These are phyloP conservation scores for Mesaphorura yosii DNA, from an alignment of 1,140 invertebrate species.

Conservation along the genomic window DNA sequence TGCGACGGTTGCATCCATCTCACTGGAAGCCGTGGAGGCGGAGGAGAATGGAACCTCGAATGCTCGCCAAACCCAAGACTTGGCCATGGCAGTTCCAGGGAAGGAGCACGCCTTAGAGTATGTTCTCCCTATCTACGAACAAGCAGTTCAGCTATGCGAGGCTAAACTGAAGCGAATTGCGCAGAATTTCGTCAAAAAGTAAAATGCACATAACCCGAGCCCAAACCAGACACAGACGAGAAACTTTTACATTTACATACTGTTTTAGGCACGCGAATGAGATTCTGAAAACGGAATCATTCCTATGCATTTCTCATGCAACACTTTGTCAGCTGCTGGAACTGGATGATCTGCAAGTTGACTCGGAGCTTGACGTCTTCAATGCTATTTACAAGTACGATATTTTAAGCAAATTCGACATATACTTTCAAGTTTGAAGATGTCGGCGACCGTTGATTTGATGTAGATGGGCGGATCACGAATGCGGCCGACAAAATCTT, in stretches of 20 bases:
- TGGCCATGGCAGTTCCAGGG: too few species aligned
- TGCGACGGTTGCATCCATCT: too few species aligned
- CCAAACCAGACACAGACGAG: not conserved
- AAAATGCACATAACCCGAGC: not conserved
- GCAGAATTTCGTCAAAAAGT: not conserved
- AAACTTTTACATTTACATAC: not conserved
- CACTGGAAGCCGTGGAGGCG: too few species aligned
- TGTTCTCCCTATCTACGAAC: not conserved
- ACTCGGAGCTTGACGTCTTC: not conserved
- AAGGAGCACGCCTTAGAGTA: too few species aligned
- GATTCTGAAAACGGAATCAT: not conserved
- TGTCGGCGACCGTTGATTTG: not conserved
- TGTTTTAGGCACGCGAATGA: not conserved
- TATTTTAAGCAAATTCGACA: not conserved
- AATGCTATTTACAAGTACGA: not conserved
- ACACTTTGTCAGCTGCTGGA: not conserved
- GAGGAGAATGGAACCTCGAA: too few species aligned
- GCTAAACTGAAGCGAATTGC: not conserved
- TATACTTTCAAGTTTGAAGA: not conserved
- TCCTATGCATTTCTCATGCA: not conserved
- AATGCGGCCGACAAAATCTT: not conserved
- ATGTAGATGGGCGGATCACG: not conserved
- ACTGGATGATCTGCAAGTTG: not conserved
- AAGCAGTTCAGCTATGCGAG: not conserved
- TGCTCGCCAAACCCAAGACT: too few species aligned